Percentiles rank a stretch among this genome's conserved stretches.
Evolutionary conservation across 35 echinoderm and acorn worm genomes (phyloP).

Genomic region (Stichopus chloronotus): DNA sequence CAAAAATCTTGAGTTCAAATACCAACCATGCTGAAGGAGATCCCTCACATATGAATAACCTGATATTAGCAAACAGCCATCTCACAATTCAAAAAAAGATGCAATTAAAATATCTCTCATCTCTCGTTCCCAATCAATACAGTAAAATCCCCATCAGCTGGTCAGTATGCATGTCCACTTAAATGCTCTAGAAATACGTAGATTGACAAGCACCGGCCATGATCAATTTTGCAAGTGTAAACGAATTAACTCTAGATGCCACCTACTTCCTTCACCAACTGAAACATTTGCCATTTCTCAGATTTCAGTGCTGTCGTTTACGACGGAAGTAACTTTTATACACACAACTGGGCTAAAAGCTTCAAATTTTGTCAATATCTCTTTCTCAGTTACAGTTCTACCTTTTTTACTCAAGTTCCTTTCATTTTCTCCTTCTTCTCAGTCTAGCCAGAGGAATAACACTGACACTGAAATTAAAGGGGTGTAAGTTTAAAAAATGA

Average conservation of each 20-base stretch:
- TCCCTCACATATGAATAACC: too few relatives aligned
- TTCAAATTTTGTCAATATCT: not conserved
- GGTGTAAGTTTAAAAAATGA: too few relatives aligned
- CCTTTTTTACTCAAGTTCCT: too few relatives aligned
- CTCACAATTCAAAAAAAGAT: not conserved
- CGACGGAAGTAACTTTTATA: not conserved
- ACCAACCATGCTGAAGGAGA: too few relatives aligned
- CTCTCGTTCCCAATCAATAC: not conserved
- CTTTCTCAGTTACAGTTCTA: not conserved
- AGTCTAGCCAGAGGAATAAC: too few relatives aligned
- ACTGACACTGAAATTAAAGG: too few relatives aligned
- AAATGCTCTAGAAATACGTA: not conserved
- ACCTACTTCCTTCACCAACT: not conserved
- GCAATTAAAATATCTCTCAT: not conserved
- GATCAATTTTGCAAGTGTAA: constrained; percentile 17
- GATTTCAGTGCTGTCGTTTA: not conserved
- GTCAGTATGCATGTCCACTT: not conserved
- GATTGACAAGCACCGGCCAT: not conserved
- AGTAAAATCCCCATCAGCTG: not conserved
- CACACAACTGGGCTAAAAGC: constrained; percentile 18
- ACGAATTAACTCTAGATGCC: constrained; percentile 24
- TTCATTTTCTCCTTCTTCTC: too few relatives aligned
- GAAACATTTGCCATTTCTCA: constrained; percentile 13
- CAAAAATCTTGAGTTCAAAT: too few relatives aligned
- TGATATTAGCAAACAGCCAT: too few relatives aligned